phyloP scores from a whole-genome alignment of 1,140 invertebrate genomes.

The Apis mellifera region Amel_HAv3.1 CM009936.2:3627001-3627500 shows the following conservation, averaged over 20 bases:
- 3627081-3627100: too few species aligned
- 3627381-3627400: constrained; percentile 45
- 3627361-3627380: constrained; percentile 1
- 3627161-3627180: not conserved
- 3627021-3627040: too few species aligned
- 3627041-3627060: too few species aligned
- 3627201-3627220: not conserved
- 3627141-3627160: too few species aligned
- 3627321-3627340: not conserved
- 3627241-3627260: not conserved
- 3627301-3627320: not conserved
- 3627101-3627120: too few species aligned
- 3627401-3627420: constrained; percentile 25
- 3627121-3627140: too few species aligned
- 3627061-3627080: too few species aligned
- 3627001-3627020: too few species aligned
- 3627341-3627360: not conserved
- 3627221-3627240: not conserved
- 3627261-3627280: not conserved
- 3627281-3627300: not conserved
- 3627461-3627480: constrained; percentile 68
- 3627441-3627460: constrained; percentile 60
- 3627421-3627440: constrained; percentile 47
- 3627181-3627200: not conserved
- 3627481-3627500: constrained; percentile 57